These are phyloP conservation scores for Oostethus manadensis DNA, from an alignment of 2,113 vertebrate species.

Conservation along the genomic window DNA sequence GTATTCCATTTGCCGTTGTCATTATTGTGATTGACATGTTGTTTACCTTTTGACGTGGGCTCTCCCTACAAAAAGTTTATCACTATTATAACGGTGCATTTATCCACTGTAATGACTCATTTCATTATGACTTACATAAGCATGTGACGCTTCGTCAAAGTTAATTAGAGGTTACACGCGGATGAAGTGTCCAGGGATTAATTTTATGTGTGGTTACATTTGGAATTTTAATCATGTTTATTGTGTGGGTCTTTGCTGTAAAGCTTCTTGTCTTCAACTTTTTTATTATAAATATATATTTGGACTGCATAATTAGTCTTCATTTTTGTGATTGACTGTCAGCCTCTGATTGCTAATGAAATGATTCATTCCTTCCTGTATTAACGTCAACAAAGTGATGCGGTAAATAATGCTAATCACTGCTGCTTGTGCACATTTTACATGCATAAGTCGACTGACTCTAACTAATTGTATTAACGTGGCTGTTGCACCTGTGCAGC, in stretches of 20 bases:
- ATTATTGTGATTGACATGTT: too few species aligned
- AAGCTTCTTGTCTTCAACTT: slow-evolving; percentile 47
- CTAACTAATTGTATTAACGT: not conserved
- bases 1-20: too few species aligned
- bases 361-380: slow-evolving; percentile 68
- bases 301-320: slow-evolving; percentile 58
- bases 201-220: slow-evolving; percentile 38
- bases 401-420: slow-evolving; percentile 56
- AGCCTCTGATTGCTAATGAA: slow-evolving; percentile 56
- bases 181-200: slow-evolving; percentile 43
- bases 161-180: slow-evolving; percentile 47
- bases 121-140: slow-evolving; percentile 23
- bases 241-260: slow-evolving; percentile 56
- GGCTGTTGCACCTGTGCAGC: too few species aligned
- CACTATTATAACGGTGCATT: slow-evolving; percentile 6
- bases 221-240: slow-evolving; percentile 53
- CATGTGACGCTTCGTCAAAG: slow-evolving; percentile 5
- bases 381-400: slow-evolving; percentile 66
- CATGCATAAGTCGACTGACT: not conserved
- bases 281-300: not conserved
- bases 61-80: slow-evolving; percentile 3
- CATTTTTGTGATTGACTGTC: slow-evolving; percentile 31
- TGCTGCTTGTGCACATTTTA: slow-evolving; percentile 3
- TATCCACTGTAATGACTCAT: slow-evolving; percentile 23
- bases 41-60: not conserved